These are phyloP conservation scores for Danionella dracula DNA, from an alignment of 2,797 vertebrate species.

Conservation along the genomic window DNA sequence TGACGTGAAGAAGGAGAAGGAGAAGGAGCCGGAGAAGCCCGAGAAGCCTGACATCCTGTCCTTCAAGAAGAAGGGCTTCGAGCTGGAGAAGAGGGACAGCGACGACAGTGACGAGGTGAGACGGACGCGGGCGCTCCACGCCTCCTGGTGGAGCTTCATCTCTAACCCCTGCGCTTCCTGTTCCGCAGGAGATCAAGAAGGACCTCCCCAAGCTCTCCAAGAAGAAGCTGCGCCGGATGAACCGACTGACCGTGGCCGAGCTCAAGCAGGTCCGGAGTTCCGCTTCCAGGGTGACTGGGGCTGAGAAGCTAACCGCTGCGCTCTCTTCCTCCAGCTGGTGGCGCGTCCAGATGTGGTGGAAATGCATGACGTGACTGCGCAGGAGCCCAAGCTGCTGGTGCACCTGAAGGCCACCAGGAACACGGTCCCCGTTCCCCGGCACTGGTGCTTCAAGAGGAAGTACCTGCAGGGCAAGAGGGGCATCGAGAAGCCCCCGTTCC, in stretches of 20 bases:
- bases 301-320: too few relatives aligned
- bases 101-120: constrained; percentile 82
- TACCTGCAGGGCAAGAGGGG: constrained; percentile 93
- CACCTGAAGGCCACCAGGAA: constrained; percentile 93
- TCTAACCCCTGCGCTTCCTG: background rate
- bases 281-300: too few relatives aligned
- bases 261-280: constrained; percentile 98
- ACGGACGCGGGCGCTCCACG: background rate
- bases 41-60: constrained; percentile 72
- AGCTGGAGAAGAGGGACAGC: constrained; percentile 82
- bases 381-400: constrained; percentile 91
- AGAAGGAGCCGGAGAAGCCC: constrained; percentile 79
- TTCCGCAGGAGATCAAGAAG: constrained; percentile 73
- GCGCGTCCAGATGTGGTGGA: constrained; percentile 90
- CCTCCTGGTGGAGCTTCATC: background rate
- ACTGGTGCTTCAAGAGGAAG: constrained; percentile 96
- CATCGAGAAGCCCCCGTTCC: constrained; percentile 93
- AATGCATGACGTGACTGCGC: constrained; percentile 93
- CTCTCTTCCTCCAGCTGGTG: constrained; percentile 72
- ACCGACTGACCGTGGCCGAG: constrained; percentile 88
- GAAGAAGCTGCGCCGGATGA: constrained; percentile 93
- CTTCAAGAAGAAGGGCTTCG: constrained; percentile 83
- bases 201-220: constrained; percentile 88
- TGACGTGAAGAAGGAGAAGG: constrained; percentile 90
- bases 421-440: constrained; percentile 88